These are phyloP conservation scores for Lepidocyrtoides sp. DNA, from an alignment of 2,888 invertebrate species.

Conservation along the genomic window DNA sequence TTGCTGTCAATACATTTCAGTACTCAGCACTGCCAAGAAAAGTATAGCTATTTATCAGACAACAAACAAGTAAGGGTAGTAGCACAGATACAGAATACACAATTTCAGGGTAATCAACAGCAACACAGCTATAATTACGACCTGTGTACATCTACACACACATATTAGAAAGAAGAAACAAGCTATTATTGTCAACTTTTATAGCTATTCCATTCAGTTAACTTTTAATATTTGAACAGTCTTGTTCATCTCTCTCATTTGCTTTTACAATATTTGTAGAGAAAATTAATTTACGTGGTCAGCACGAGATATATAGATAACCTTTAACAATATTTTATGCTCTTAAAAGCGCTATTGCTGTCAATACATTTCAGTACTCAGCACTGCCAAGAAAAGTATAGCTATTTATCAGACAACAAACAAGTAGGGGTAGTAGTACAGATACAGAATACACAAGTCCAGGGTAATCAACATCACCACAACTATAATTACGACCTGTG, in stretches of 20 bases:
- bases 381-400: conserved; percentile 10
- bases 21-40: no score
- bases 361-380: conserved; percentile 1
- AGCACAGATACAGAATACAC: not conserved
- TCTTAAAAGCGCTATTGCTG: conserved; percentile 36
- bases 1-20: conserved; percentile 1
- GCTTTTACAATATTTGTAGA: not conserved
- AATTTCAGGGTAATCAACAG: not conserved
- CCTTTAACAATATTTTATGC: conserved; percentile 34
- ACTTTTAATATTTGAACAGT: conserved; percentile 16
- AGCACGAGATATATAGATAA: not conserved
- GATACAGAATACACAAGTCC: not conserved
- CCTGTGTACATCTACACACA: not conserved
- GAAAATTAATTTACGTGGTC: not conserved
- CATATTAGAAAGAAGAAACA: not conserved
- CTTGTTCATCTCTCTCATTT: not conserved
- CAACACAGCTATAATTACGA: not conserved
- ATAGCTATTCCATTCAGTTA: not conserved
- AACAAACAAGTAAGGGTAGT: conserved; percentile 7
- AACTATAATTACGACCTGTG: not conserved
- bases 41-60: not conserved
- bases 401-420: not conserved
- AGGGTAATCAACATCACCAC: not conserved
- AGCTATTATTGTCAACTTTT: not conserved
- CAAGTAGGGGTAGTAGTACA: not conserved